A percentile compares a stretch with the other conserved stretches of the same genome.
These are phyloP conservation scores for Sarcophaga carnaria DNA, from an alignment of 2,888 invertebrate genomes.

Conservation along the genomic window DNA sequence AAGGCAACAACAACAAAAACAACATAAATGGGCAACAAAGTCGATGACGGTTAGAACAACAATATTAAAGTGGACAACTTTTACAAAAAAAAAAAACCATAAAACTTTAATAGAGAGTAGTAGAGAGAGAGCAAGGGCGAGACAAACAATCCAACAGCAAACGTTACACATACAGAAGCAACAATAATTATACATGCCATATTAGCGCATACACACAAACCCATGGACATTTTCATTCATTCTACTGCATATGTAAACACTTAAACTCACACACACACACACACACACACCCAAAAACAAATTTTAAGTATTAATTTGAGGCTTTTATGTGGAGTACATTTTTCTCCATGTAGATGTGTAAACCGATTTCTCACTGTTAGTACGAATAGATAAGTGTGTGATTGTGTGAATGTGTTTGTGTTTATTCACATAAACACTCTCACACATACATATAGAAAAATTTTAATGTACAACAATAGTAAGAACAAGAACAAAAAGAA, in stretches of 20 bases:
- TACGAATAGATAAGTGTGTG: too few relatives aligned
- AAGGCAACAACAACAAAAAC: slow-evolving; percentile 66
- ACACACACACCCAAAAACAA: neutral
- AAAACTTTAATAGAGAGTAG: neutral
- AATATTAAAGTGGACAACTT: neutral
- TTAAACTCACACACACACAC: neutral
- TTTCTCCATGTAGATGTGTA: neutral
- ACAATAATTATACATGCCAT: neutral
- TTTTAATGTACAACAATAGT: neutral
- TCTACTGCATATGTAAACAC: neutral
- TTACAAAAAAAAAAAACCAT: neutral
- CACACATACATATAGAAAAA: neutral
- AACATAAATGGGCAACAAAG: slow-evolving; percentile 30
- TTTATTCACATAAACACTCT: neutral
- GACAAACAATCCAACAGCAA: neutral
- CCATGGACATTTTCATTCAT: too few relatives aligned
- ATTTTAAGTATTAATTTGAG: neutral
- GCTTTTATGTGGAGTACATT: neutral
- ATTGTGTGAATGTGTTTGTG: too few relatives aligned
- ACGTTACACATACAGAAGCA: neutral
- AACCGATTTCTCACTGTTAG: too few relatives aligned
- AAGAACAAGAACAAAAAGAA: slow-evolving; percentile 9
- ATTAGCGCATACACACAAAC: neutral
- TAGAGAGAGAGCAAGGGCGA: too few relatives aligned
- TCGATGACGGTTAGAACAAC: neutral